These are phyloP conservation scores for Thumatha senex DNA, from an alignment of 2,888 invertebrate species.

Conservation along the genomic window DNA sequence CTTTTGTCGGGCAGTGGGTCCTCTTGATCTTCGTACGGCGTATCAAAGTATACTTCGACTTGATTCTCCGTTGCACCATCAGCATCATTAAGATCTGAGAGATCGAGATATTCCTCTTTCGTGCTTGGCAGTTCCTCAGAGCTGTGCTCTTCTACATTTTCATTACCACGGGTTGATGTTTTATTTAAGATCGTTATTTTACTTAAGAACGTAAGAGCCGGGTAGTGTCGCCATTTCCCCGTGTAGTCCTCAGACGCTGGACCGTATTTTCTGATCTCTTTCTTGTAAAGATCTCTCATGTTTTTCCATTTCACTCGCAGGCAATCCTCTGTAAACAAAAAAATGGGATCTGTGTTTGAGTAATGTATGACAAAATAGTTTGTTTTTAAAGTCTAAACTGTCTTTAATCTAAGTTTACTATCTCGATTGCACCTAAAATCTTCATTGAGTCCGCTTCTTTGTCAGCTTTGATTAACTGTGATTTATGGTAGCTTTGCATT, in stretches of 20 bases:
- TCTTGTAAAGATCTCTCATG: slow-evolving; percentile 51
- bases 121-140: slow-evolving; percentile 5
- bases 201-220: slow-evolving; percentile 44
- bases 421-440: too few relatives aligned
- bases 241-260: slow-evolving; percentile 33
- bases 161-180: not conserved
- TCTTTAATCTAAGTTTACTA: too few relatives aligned
- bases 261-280: slow-evolving; percentile 39
- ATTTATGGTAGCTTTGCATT: too few relatives aligned
- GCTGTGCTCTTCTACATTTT: slow-evolving; percentile 14
- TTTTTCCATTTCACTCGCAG: slow-evolving; percentile 58
- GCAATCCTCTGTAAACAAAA: slow-evolving; percentile 43
- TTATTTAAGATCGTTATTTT: slow-evolving; percentile 45
- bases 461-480: too few relatives aligned
- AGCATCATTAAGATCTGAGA: slow-evolving; percentile 15
- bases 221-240: slow-evolving; percentile 53
- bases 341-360: not conserved
- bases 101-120: slow-evolving; percentile 17
- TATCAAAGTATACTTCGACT: slow-evolving; percentile 18
- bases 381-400: too few relatives aligned
- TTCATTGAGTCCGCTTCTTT: too few relatives aligned
- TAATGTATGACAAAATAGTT: not conserved
- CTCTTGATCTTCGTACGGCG: slow-evolving; percentile 28
- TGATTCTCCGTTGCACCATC: slow-evolving; percentile 11
- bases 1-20: slow-evolving; percentile 37